A percentile compares a stretch with the other conserved stretches of the same genome.
These are phyloP conservation scores for Heliconius charithonia DNA, from an alignment of 2,888 invertebrate genomes.

Conservation along the genomic window DNA sequence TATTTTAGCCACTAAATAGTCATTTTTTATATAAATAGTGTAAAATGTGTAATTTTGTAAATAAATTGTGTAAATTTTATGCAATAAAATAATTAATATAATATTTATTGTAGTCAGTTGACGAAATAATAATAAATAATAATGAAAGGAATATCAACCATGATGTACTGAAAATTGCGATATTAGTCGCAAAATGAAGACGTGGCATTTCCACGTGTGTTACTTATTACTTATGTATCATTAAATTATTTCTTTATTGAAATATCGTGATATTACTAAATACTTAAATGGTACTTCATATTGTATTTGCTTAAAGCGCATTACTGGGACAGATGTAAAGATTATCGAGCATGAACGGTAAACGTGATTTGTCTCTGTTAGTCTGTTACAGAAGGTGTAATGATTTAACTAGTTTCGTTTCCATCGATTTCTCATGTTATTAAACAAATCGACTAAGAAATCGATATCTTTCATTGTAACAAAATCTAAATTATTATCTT, in stretches of 20 bases:
- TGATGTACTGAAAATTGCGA: too few species aligned
- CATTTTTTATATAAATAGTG: too few species aligned
- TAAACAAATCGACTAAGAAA: background rate
- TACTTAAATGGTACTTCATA: background rate
- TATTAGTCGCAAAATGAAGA: background rate
- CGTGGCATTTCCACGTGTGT: background rate
- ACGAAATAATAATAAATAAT: background rate
- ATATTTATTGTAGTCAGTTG: background rate
- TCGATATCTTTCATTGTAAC: background rate
- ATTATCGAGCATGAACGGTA: background rate
- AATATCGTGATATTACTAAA: slow-evolving; percentile 7
- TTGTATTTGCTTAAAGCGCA: slow-evolving; percentile 2
- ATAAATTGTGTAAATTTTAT: too few species aligned
- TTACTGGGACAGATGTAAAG: slow-evolving; percentile 1
- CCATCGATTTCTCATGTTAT: background rate
- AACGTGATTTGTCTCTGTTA: background rate
- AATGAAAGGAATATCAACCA: background rate
- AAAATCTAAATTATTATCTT: background rate
- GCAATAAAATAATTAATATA: too few species aligned
- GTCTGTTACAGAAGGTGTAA: background rate
- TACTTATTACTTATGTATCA: background rate
- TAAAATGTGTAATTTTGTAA: too few species aligned
- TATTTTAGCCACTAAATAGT: too few species aligned
- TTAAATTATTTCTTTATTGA: background rate
- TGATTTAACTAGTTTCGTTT: background rate